Evolutionary conservation across 2,888 invertebrate genomes (phyloP), one percentile per base, ranked within the genome.

Genomic region (Callinectes sapidus): DNA sequence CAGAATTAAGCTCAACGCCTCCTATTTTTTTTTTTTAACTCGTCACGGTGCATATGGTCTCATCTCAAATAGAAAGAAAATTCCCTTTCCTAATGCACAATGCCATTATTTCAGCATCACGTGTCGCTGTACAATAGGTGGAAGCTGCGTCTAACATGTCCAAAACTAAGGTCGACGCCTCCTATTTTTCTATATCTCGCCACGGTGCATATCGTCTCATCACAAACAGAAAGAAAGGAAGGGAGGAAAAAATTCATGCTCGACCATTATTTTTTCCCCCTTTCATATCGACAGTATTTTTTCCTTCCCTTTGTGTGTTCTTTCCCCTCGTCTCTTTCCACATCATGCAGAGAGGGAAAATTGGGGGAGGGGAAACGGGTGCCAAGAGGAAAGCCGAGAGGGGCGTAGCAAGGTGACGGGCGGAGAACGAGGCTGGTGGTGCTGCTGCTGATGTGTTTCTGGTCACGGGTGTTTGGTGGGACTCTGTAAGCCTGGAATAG

Each of bases 271-370:
- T 71, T 71, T 71, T 71, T n/a, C n/a, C 71, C 61, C 61, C 61
- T 18, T 18, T 71, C 71, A 71, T 71, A 71, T 71, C 71, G 71
- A 13, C 28, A 1, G n/a, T 71, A 28, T 28, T 71, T 71, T 71
- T 71, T 28, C 71, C 71, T 71, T 28, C n/a, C 71, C n/a, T 71
- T 71, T 71, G 71, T 71, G 8, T 28, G 71, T n/a, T 10, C 71
- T 13, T 71, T n/a, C 71, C 71, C 71, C 71, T 71, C 71, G 71
- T 71, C 71, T 71, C 71, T 71, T 28, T 71, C 28, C 10, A 28
- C 71, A 28, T 71, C 71, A 71, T 71, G 71, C 71, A 71, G 71
- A 71, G 71, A n/a, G 71, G 71, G 28, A 71, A 71, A 71, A 28
- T 61, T 48, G 48, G 39, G 28, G 71, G 71, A 28, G 10, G 23